These are phyloP conservation scores for Belgica antarctica DNA, from an alignment of 2,888 invertebrate genomes.

Conservation along the genomic window DNA sequence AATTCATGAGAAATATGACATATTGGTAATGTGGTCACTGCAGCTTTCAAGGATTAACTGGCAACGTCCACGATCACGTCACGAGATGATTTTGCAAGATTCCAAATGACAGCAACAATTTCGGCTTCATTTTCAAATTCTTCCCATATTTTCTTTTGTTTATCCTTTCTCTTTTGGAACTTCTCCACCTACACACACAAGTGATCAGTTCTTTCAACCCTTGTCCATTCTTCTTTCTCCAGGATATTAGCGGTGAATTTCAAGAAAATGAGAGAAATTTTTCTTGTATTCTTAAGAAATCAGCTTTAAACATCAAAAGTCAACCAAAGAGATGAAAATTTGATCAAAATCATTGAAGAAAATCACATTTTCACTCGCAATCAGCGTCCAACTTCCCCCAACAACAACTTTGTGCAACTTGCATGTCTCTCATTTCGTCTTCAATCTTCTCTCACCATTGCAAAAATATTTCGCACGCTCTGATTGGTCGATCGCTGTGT, in stretches of 20 bases:
- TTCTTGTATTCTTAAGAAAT: too few relatives aligned
- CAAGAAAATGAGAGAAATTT: neutral
- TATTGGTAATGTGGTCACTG: conserved; percentile 36
- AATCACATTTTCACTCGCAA: too few relatives aligned
- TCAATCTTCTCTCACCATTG: conserved; percentile 3
- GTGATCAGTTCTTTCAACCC: conserved; percentile 25
- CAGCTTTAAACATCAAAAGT: too few relatives aligned
- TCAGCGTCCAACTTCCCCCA: too few relatives aligned
- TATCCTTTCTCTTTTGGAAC: conserved; percentile 35
- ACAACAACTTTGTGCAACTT: conserved; percentile 1
- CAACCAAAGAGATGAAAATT: too few relatives aligned
- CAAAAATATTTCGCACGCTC: neutral
- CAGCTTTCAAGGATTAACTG: conserved; percentile 37
- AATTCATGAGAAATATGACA: conserved; percentile 41
- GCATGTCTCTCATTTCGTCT: neutral
- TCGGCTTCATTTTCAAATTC: neutral
- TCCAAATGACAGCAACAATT: neutral
- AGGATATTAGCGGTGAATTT: neutral
- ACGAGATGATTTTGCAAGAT: neutral
- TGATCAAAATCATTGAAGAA: too few relatives aligned
- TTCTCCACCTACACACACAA: neutral
- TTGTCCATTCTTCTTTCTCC: conserved; percentile 6
- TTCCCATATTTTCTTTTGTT: conserved; percentile 28
- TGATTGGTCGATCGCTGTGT: conserved; percentile 25
- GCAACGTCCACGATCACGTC: neutral